These are phyloP conservation scores for Lasius fuliginosus DNA, from an alignment of 2,888 invertebrate species.

Conservation along the genomic window DNA sequence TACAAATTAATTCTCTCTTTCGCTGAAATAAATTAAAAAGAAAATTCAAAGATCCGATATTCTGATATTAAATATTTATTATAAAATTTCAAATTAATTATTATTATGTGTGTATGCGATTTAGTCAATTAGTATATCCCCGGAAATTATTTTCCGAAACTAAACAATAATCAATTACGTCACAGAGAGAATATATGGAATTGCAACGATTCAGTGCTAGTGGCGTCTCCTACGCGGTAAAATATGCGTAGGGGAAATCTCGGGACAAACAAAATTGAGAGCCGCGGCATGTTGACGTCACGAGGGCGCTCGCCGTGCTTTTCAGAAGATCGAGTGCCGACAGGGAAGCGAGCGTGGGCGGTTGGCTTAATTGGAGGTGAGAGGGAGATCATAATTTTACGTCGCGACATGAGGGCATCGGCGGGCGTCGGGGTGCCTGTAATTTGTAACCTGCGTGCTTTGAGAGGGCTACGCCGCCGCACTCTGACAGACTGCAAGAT, in stretches of 20 bases:
- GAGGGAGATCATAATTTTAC: conserved; percentile 77
- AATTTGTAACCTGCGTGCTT: conserved; percentile 75
- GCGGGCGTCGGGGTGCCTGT: conserved; percentile 70
- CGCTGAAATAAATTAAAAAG: background rate
- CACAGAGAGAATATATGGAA: background rate
- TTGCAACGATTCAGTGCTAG: background rate
- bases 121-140: background rate
- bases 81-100: background rate
- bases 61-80: background rate
- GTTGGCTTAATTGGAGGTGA: conserved; percentile 71
- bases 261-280: conserved; percentile 60
- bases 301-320: conserved; percentile 62
- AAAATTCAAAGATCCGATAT: background rate
- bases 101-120: background rate
- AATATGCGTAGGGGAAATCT: conserved; percentile 38
- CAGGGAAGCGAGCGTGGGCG: conserved; percentile 54
- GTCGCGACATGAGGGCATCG: conserved; percentile 76
- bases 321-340: conserved; percentile 59
- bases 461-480: conserved; percentile 61
- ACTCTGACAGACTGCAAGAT: conserved; percentile 62
- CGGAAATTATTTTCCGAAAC: background rate
- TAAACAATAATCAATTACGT: background rate
- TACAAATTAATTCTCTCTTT: background rate
- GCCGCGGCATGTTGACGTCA: conserved; percentile 61
- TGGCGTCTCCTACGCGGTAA: conserved; percentile 20